Percentiles rank a stretch among this genome's conserved stretches.
These are phyloP conservation scores for Andrena cerasifolii DNA, from an alignment of 1,140 invertebrate genomes.

Conservation along the genomic window DNA sequence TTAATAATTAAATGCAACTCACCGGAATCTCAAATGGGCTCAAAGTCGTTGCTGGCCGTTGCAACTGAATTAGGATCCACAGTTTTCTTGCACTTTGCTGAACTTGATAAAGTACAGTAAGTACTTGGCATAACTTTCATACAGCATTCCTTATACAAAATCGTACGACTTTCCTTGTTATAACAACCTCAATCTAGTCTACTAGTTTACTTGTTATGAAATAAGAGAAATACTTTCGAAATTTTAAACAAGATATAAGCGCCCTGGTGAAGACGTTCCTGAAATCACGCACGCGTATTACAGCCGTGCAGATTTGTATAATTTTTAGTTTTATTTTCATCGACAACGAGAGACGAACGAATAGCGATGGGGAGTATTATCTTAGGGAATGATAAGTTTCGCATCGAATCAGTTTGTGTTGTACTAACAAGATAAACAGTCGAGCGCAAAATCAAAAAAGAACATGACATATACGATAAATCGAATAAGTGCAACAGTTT, in stretches of 20 bases:
- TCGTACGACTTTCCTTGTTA: not conserved
- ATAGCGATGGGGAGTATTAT: no score
- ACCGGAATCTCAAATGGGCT: not conserved
- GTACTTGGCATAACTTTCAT: not conserved
- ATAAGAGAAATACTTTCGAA: not conserved
- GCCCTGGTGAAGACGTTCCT: constrained; percentile 9
- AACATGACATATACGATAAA: not conserved
- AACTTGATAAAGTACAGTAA: not conserved
- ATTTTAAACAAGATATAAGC: not conserved
- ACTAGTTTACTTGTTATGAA: not conserved
- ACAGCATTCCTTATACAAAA: not conserved
- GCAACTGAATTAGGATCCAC: not conserved
- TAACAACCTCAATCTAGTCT: not conserved
- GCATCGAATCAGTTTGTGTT: not conserved
- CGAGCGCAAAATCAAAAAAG: not conserved
- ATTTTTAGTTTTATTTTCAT: no score
- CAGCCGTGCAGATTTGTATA: no score
- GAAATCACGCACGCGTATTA: constrained; percentile 14
- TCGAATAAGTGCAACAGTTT: not conserved
- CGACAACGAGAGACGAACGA: no score
- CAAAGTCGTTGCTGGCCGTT: no score
- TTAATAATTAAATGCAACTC: not conserved
- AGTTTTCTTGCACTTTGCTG: not conserved
- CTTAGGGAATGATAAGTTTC: not conserved
- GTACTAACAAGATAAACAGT: not conserved